Percentiles rank a stretch among this genome's conserved stretches.
Conservation (phyloP, 92 coral and sea anemone species). For the Porites lobata region DNA sequence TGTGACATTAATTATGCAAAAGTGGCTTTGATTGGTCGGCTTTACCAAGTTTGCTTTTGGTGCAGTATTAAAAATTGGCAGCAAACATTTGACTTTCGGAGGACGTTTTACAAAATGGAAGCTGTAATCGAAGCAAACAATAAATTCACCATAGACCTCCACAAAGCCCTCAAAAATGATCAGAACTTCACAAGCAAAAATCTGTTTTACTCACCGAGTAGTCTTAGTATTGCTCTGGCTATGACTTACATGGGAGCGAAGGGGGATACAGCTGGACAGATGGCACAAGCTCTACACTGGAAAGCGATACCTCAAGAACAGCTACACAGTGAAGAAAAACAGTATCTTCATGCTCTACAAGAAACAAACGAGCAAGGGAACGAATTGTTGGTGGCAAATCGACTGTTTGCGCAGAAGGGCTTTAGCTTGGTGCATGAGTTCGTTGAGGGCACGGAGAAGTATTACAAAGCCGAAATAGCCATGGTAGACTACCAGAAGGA, state of each 20-base stretch:
- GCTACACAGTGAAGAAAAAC: slow-evolving; percentile 72
- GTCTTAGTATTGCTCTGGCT: slow-evolving; percentile 84
- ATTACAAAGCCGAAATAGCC: slow-evolving; percentile 81
- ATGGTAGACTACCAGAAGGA: slow-evolving; percentile 82
- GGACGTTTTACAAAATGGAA: slow-evolving; percentile 14
- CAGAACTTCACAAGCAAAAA: slow-evolving; percentile 43
- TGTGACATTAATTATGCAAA: no score
- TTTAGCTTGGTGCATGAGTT: slow-evolving; percentile 74
- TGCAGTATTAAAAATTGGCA: no score
- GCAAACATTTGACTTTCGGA: no score
- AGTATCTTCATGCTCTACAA: slow-evolving; percentile 61
- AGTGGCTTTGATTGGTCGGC: no score
- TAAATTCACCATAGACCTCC: slow-evolving; percentile 77
- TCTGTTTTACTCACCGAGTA: slow-evolving; percentile 86
- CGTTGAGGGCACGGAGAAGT: slow-evolving; percentile 58
- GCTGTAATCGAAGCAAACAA: slow-evolving; percentile 62
- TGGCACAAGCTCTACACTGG: slow-evolving; percentile 85
- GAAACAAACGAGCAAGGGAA: slow-evolving; percentile 61
- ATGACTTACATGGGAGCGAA: slow-evolving; percentile 91
- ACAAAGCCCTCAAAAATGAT: slow-evolving; percentile 52
- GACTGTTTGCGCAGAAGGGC: slow-evolving; percentile 80
- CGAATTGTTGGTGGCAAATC: slow-evolving; percentile 80
- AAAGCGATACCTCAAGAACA: slow-evolving; percentile 43
- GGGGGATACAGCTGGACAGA: slow-evolving; percentile 82
- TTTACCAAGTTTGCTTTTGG: no score